Conservation (phyloP, 2,113 vertebrate species). For the Rhagologus leucostigma region DNA sequence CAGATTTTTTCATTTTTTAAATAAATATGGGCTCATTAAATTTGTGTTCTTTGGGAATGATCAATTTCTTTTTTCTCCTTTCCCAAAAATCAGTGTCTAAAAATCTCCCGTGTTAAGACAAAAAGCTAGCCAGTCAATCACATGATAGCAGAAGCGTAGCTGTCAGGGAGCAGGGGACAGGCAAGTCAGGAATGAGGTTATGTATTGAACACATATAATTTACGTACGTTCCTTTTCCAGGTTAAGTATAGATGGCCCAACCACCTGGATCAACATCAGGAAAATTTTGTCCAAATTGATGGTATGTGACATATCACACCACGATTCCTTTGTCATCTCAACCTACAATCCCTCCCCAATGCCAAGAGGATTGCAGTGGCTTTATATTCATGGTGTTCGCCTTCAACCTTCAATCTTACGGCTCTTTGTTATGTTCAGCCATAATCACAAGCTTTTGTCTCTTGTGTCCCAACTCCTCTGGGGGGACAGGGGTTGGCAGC, state of each 20-base stretch:
- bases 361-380: too few relatives aligned
- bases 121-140: background rate
- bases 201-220: background rate
- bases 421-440: background rate
- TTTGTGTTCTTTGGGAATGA: background rate
- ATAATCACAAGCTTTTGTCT: background rate
- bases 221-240: background rate
- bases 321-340: background rate
- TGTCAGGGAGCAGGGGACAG: background rate
- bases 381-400: background rate
- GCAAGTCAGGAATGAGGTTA: background rate
- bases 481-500: background rate
- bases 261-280: background rate
- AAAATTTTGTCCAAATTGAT: background rate
- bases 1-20: background rate
- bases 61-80: background rate
- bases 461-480: fast-evolving
- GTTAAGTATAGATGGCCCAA: background rate
- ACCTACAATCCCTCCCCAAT: background rate
- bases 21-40: background rate
- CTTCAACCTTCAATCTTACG: background rate
- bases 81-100: background rate
- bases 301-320: background rate
- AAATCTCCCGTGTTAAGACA: background rate
- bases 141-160: fast-evolving